Evolutionary conservation across 2,797 vertebrate genomes (phyloP).

Genomic region (Tangara arthus): DNA sequence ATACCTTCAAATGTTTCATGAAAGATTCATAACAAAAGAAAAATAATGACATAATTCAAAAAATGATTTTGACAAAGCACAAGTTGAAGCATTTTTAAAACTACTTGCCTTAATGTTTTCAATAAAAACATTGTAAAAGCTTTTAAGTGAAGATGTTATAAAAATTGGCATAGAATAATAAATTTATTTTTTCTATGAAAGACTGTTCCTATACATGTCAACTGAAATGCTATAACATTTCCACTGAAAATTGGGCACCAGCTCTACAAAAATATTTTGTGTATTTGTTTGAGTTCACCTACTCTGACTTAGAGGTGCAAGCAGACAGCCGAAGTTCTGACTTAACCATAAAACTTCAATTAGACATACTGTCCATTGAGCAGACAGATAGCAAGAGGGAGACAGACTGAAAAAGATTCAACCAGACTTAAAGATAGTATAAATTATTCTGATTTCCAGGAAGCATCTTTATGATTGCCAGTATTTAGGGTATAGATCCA

Average conservation of each 20-base stretch:
- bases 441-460: background rate
- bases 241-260: background rate
- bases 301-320: background rate
- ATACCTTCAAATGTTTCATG: background rate
- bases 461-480: background rate
- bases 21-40: background rate
- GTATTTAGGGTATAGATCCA: background rate
- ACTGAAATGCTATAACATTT: background rate
- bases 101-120: background rate
- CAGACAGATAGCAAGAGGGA: background rate
- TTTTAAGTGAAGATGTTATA: background rate
- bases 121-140: background rate
- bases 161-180: background rate
- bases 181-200: background rate
- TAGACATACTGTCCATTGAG: background rate
- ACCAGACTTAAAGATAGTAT: background rate
- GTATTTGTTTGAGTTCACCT: background rate
- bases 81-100: background rate
- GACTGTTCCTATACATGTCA: background rate
- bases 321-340: background rate
- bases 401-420: background rate
- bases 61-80: background rate
- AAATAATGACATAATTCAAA: background rate
- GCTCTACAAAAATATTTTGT: background rate
- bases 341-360: background rate